Percentiles rank a stretch among this genome's conserved stretches.
Conservation (phyloP, 2,113 vertebrate species). For the Oenanthe oenanthe region DNA sequence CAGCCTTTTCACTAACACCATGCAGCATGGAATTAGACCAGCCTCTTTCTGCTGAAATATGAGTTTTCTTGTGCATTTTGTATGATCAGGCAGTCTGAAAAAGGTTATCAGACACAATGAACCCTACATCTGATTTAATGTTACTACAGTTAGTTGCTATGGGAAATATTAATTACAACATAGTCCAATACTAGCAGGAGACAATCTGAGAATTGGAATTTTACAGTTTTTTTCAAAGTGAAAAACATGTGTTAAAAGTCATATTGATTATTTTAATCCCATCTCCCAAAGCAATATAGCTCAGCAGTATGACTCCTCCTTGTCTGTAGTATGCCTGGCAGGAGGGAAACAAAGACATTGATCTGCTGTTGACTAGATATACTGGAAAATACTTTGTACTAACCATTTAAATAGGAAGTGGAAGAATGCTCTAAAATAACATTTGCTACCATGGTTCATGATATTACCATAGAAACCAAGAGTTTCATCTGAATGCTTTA, state of each 20-base stretch:
- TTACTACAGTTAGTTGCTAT: background rate
- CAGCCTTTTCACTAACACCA: background rate
- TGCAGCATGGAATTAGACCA: background rate
- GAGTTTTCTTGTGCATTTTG: background rate
- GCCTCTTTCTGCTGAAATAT: background rate
- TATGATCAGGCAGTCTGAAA: background rate
- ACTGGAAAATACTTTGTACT: background rate
- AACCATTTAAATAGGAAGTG: constrained; percentile 38
- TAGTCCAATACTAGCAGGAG: background rate
- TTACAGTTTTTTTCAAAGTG: constrained; percentile 17
- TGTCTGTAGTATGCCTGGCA: constrained; percentile 12
- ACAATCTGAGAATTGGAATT: constrained; percentile 41
- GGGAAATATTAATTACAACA: constrained; percentile 15
- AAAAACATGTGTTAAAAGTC: constrained; percentile 33
- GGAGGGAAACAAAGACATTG: constrained; percentile 10
- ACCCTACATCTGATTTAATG: background rate
- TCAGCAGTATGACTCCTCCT: constrained; percentile 18
- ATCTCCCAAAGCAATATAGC: constrained; percentile 19
- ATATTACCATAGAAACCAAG: constrained; percentile 48
- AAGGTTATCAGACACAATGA: background rate
- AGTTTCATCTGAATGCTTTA: background rate
- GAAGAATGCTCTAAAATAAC: constrained; percentile 27
- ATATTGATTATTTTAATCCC: constrained; percentile 67
- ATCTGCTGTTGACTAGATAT: constrained; percentile 56
- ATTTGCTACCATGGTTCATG: constrained; percentile 17